Percentiles rank a stretch among this genome's conserved stretches.
These are phyloP conservation scores for Dioctria linearis DNA, from an alignment of 2,888 invertebrate genomes.

Conservation along the genomic window DNA sequence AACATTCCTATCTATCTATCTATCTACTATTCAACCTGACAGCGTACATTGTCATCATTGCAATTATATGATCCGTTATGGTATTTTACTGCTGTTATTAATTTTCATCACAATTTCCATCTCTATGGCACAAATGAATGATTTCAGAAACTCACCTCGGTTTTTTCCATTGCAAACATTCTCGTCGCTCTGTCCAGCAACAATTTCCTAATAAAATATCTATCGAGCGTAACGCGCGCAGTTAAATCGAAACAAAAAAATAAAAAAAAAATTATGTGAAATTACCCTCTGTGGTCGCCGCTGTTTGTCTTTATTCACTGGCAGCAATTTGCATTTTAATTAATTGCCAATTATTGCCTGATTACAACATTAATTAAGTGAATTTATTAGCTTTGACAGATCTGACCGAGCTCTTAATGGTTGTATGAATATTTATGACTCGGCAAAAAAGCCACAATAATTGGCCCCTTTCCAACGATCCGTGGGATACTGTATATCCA, in stretches of 20 bases:
- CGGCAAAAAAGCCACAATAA: constrained; percentile 36
- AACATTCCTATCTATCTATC: no score
- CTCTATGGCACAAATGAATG: no score
- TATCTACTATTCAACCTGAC: no score
- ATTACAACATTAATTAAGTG: constrained; percentile 60
- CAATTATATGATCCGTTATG: no score
- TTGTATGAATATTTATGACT: constrained; percentile 53
- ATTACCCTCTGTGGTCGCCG: constrained; percentile 9
- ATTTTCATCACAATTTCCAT: no score
- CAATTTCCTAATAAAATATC: no score
- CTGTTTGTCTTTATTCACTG: background rate
- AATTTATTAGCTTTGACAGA: constrained; percentile 61
- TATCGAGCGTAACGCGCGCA: background rate
- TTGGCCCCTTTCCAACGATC: constrained; percentile 20
- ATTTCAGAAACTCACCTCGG: no score
- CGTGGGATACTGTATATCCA: constrained; percentile 21
- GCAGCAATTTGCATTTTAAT: constrained; percentile 63
- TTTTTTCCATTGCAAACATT: no score
- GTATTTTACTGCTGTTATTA: no score
- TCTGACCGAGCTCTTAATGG: constrained; percentile 55
- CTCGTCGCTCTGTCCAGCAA: no score
- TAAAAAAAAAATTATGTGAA: background rate
- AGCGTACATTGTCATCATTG: no score
- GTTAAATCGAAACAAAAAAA: background rate
- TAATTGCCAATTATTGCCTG: constrained; percentile 63